phyloP scores from a whole-genome alignment of 2,888 invertebrate genomes.

The Ctena decussata region DNA sequence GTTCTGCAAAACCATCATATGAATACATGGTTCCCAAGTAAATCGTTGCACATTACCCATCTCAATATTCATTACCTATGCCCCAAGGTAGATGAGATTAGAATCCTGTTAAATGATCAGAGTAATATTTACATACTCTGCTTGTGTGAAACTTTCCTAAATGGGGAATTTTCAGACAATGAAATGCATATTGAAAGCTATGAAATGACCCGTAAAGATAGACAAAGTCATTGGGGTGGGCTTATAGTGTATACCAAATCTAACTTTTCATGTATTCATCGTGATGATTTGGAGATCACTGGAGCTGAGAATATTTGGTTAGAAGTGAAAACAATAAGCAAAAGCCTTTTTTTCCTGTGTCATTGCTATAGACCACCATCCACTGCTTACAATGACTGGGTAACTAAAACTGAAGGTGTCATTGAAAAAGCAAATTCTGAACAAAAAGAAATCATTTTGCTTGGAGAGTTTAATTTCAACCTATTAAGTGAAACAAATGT shows the following conservation, averaged over 20 bases:
- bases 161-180: background rate
- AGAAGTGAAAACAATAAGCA: too few relatives aligned
- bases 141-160: background rate
- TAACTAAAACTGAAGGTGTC: too few relatives aligned
- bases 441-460: too few relatives aligned
- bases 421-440: too few relatives aligned
- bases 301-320: too few relatives aligned
- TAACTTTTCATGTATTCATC: background rate
- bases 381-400: too few relatives aligned
- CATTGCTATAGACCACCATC: background rate
- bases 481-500: background rate
- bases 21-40: background rate
- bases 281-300: background rate
- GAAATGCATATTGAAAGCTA: background rate
- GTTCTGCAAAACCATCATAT: too few relatives aligned
- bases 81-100: background rate
- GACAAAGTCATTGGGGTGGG: background rate
- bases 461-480: background rate
- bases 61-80: background rate
- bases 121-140: too few relatives aligned
- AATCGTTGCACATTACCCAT: background rate
- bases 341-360: background rate
- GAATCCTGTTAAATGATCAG: background rate
- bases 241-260: background rate
- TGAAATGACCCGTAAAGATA: background rate